Base-by-base conservation (phyloP, 2,888 invertebrate species). In the Agapostemon virescens region DNA sequence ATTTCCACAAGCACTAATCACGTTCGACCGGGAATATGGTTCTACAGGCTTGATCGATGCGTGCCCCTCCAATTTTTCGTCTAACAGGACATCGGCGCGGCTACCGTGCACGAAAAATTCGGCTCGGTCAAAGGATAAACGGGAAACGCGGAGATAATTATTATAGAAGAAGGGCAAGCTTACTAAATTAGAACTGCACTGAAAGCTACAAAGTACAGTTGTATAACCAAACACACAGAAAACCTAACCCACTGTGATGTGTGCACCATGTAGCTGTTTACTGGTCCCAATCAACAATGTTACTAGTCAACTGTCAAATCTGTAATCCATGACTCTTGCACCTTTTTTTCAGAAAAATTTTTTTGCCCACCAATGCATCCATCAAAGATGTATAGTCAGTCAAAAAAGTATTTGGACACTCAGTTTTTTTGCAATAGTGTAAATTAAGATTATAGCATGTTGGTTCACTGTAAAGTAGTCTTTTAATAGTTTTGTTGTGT, bases 1-100 rank as follows among this genome's bases (percentile, higher is more conserved):
- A 90, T 90, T 90, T 90, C 87, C 89, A 89, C 89, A 79, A 88
- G 88, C 90, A 92, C 91, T 92, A 90, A 91, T 91, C 90, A 88
- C 88, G 88, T 90, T 91, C 91, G 90, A 90, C 88, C 89, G 81
- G 88, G 90, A 90, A 90, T 89, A 89, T 89, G 88, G 89, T 90
- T 88, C 88, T 87, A 80, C 74, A 80, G 86, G 86, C 89, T 91
- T 89, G 91, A 92, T 91, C 91, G 90, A 91, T 91, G 90, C 86
- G 83, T 86, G 82, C 87, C 88, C 89, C 88, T 87, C 89, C 87
- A 85, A 85, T 86, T 87, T 90, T 87, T 84, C 77, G 77, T 74
- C 76, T 80, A 79, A 84, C 82, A 83, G 70, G 82, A 84, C 79
- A 81, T 68, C 76, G 78, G 15, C 40, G 71, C 77, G 77, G 52